Evolutionary conservation across 1,140 invertebrate genomes (phyloP).

Genomic region (Apocrypta bakeri): DNA sequence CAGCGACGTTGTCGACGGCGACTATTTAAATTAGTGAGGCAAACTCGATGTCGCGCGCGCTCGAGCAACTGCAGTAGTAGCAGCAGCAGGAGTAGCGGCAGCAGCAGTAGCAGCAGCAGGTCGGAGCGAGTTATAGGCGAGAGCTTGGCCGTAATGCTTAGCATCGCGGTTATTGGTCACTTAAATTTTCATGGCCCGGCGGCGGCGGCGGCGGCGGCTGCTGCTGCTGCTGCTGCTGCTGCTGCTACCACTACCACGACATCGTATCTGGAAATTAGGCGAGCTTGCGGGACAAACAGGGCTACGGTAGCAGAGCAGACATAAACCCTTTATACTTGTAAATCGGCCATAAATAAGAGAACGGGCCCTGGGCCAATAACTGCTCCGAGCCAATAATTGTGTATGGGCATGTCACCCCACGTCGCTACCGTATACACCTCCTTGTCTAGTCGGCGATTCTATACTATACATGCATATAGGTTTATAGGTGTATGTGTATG

Average conservation of each 20-base stretch:
- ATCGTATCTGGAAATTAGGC: conserved; percentile 23
- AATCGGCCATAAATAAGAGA: conserved; percentile 33
- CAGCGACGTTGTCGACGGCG: not conserved
- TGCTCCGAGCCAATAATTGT: conserved; percentile 18
- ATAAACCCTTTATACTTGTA: conserved; percentile 25
- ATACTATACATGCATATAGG: no score
- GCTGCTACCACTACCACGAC: not conserved
- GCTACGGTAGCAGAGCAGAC: not conserved
- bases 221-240: not conserved
- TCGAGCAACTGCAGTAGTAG: not conserved
- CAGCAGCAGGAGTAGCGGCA: not conserved
- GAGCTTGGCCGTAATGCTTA: conserved; percentile 6
- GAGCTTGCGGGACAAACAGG: conserved; percentile 9
- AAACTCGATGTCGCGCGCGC: conserved; percentile 33
- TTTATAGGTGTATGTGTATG: not conserved
- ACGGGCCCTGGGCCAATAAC: conserved; percentile 19
- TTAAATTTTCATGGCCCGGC: conserved; percentile 37
- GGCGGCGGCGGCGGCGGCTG: not conserved
- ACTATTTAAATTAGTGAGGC: conserved; percentile 51
- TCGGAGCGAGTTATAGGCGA: not conserved
- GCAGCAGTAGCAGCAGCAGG: not conserved
- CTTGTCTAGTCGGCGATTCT: no score
- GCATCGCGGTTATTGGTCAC: conserved; percentile 37
- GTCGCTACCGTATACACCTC: not conserved
- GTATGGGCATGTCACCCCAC: not conserved